phyloP scores from a whole-genome alignment of 2,888 invertebrate genomes.

The Prenolepis imparis region DNA sequence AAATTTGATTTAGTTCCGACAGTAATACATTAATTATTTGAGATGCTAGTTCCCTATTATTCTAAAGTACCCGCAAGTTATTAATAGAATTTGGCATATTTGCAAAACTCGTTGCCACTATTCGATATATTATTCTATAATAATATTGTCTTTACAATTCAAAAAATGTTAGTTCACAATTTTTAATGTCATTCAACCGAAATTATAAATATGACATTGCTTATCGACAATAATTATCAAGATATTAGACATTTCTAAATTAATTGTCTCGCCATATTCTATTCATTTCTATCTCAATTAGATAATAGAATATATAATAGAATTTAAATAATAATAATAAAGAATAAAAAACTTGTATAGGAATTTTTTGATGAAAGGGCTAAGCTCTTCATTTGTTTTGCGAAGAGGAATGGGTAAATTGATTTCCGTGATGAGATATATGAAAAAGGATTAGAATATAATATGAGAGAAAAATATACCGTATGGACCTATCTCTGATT shows the following conservation, averaged over 20 bases:
- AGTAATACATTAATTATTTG: background rate
- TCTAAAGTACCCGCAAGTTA: background rate
- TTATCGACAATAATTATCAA: background rate
- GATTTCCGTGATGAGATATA: constrained; percentile 35
- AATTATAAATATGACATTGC: background rate
- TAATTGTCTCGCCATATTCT: background rate
- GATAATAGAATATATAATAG: background rate
- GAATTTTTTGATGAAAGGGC: background rate
- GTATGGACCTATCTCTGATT: constrained; percentile 37
- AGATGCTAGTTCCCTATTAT: background rate
- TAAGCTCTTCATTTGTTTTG: background rate
- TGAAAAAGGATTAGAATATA: constrained; percentile 36
- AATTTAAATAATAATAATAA: no score
- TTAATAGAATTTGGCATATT: constrained; percentile 21
- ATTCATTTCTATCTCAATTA: constrained; percentile 2
- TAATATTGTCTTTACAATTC: background rate
- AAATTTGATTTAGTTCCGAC: background rate
- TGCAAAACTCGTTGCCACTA: background rate
- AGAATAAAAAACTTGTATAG: background rate
- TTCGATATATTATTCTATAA: constrained; percentile 7
- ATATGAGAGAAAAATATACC: constrained; percentile 29
- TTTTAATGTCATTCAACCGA: background rate
- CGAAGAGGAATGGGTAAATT: constrained; percentile 1
- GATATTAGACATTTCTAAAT: background rate
- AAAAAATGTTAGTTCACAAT: constrained; percentile 10